Evolutionary conservation across 2,797 vertebrate genomes (phyloP).

Genomic region (Crypturellus tataupa): DNA sequence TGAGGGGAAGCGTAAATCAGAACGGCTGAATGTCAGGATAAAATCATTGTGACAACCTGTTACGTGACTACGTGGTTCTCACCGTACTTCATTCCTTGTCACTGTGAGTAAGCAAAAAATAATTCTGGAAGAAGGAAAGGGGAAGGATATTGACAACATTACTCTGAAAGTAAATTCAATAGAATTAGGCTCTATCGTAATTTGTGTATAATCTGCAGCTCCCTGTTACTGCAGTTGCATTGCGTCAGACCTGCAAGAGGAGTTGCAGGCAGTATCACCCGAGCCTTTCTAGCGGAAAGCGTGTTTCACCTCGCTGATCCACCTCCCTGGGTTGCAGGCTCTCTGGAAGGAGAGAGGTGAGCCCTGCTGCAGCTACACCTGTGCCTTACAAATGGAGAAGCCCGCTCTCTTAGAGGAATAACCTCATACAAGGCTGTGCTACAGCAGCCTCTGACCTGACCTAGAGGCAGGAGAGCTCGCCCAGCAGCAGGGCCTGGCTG

Average conservation of each 20-base stretch:
- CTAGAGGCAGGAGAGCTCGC: not conserved
- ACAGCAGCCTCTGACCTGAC: not conserved
- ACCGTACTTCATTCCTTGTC: not conserved
- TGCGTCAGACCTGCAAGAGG: not conserved
- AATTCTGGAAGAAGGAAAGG: not conserved
- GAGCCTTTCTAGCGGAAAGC: not conserved
- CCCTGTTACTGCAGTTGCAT: not conserved
- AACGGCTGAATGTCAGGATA: not conserved
- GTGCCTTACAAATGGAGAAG: not conserved
- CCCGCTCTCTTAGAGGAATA: not conserved
- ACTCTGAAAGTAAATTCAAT: not conserved
- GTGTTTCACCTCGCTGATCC: not conserved
- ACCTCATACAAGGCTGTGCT: not conserved
- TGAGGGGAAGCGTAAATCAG: not conserved
- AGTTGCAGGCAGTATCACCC: not conserved
- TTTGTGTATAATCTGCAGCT: not conserved
- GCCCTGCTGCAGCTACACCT: not conserved
- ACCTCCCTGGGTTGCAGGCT: not conserved
- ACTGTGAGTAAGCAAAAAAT: not conserved
- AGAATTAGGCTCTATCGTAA: not conserved
- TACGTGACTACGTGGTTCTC: not conserved
- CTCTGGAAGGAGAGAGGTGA: not conserved
- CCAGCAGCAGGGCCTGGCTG: not conserved
- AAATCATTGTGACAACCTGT: not conserved
- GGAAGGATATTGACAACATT: not conserved